phyloP scores from a whole-genome alignment of 1,140 invertebrate species.

The Cydia splendana region DNA sequence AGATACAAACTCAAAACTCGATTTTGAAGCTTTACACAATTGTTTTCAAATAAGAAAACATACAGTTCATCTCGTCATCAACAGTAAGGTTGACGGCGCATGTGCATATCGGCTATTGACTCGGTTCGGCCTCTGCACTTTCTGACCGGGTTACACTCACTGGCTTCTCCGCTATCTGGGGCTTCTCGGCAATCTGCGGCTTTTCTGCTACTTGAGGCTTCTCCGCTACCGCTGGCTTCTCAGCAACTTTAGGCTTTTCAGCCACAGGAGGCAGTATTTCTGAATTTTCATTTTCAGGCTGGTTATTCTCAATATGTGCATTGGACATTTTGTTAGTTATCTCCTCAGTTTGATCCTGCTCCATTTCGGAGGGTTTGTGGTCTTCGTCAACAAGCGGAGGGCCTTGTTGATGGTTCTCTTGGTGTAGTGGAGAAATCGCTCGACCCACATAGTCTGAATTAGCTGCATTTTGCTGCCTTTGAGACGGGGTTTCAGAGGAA shows the following conservation, averaged over 20 bases:
- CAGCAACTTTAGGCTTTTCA: slow-evolving; percentile 40
- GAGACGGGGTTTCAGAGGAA: slow-evolving; percentile 44
- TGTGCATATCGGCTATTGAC: slow-evolving; percentile 69
- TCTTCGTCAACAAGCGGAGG: slow-evolving; percentile 55
- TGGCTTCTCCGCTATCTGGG: slow-evolving; percentile 58
- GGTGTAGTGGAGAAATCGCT: slow-evolving; percentile 58
- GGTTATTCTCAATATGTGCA: slow-evolving; percentile 60
- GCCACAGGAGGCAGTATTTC: slow-evolving; percentile 35
- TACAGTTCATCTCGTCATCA: slow-evolving; percentile 59
- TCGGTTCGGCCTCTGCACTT: slow-evolving; percentile 56
- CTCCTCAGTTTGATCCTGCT: slow-evolving; percentile 64
- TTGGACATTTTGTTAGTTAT: slow-evolving; percentile 64
- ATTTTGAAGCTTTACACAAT: slow-evolving; percentile 54
- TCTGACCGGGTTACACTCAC: slow-evolving; percentile 54
- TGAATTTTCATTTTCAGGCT: slow-evolving; percentile 27
- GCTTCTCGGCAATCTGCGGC: slow-evolving; percentile 47
- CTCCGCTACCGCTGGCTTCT: slow-evolving; percentile 46
- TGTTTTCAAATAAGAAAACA: slow-evolving; percentile 72
- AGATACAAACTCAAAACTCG: slow-evolving; percentile 16
- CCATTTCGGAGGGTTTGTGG: slow-evolving; percentile 71
- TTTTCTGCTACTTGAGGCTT: slow-evolving; percentile 47
- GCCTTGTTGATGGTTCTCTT: slow-evolving; percentile 61
- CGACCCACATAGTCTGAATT: slow-evolving; percentile 69
- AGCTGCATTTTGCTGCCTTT: slow-evolving; percentile 62
- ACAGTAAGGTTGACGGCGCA: slow-evolving; percentile 49